Base-by-base conservation (phyloP, 2,888 invertebrate genomes). In the Phlogophora meticulosa region DNA sequence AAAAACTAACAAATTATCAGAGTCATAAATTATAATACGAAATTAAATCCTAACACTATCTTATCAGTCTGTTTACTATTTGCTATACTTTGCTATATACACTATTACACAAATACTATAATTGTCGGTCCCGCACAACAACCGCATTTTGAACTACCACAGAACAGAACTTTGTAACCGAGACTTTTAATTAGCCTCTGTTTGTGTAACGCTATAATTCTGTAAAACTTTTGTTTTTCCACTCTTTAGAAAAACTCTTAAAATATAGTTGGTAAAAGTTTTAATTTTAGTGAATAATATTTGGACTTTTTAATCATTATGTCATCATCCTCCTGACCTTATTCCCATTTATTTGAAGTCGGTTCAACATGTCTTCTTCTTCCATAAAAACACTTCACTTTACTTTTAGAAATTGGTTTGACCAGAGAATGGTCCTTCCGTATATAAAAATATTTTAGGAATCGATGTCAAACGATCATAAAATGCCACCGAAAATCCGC, bases 151-250 rank as follows among this genome's bases (percentile, higher is more conserved):
- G 10, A n/a, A 17, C 22, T 17, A 49, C 24, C 48, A 15, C 42
- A 61, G 9, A 42, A 15, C 42, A 61, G 9, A 42, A 43, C n/a
- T 70, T 48, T 42, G 7, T 24, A n/a, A 49, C 11, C 40, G 10
- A 15, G 34, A 38, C 49, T 59, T 59, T 76, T 76, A 55, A 70
- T 60, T 51, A 70, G 17, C 7, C n/a, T 32, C 36, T 32, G 42
- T 40, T 45, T 45, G 9, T 24, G 22, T 24, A 17, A 45, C 45
- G 5, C n/a, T 38, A 2, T 24, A 20, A 10, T 28, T 17, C 10
- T 2, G 13, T 55, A 17, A 48, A 40, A n/a, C 17, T 34, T 36
- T 28, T 5, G n/a, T n/a, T n/a, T n/a, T n/a, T n/a, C n/a, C n/a
- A n/a, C n/a, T n/a, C n/a, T n/a, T n/a, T n/a, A n/a, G 45, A 68